A percentile compares a stretch with the other conserved stretches of the same genome.
Evolutionary conservation across 2,797 vertebrate species (phyloP).

Genomic region (Loriculus beryllinus): DNA sequence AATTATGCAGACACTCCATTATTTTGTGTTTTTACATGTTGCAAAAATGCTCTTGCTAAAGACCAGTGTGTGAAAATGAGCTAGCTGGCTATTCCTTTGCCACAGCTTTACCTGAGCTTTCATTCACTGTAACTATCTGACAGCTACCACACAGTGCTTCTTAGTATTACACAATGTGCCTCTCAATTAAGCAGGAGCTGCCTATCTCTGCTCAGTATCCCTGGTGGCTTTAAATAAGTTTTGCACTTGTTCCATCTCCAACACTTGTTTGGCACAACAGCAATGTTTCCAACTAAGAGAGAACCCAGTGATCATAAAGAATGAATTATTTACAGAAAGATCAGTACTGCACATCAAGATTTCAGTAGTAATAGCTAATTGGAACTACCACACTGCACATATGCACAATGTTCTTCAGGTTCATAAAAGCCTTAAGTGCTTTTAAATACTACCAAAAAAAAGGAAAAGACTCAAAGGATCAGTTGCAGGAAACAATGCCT

Average conservation of each 20-base stretch:
- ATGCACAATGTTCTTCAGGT: not conserved
- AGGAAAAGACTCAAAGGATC: not conserved
- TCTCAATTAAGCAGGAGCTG: conserved; percentile 47
- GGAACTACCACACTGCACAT: not conserved
- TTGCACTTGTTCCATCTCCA: conserved; percentile 21
- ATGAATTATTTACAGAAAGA: conserved; percentile 33
- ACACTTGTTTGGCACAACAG: not conserved
- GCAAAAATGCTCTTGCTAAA: not conserved
- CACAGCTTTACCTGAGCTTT: not conserved
- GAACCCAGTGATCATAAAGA: conserved; percentile 13
- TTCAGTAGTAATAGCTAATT: conserved; percentile 5
- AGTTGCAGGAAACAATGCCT: not conserved
- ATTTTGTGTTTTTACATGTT: not conserved
- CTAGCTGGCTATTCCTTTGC: not conserved
- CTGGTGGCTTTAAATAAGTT: not conserved
- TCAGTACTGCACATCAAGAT: not conserved
- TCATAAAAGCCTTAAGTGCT: conserved; percentile 8
- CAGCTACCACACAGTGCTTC: not conserved
- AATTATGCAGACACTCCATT: not conserved
- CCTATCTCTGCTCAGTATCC: not conserved
- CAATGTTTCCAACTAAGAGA: conserved; percentile 39
- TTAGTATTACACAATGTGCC: conserved; percentile 26
- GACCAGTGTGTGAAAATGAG: not conserved
- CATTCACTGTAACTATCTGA: conserved; percentile 3
- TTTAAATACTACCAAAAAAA: not conserved